phyloP scores from a whole-genome alignment of 1,140 invertebrate genomes.

The Campoletis sonorensis region DNA sequence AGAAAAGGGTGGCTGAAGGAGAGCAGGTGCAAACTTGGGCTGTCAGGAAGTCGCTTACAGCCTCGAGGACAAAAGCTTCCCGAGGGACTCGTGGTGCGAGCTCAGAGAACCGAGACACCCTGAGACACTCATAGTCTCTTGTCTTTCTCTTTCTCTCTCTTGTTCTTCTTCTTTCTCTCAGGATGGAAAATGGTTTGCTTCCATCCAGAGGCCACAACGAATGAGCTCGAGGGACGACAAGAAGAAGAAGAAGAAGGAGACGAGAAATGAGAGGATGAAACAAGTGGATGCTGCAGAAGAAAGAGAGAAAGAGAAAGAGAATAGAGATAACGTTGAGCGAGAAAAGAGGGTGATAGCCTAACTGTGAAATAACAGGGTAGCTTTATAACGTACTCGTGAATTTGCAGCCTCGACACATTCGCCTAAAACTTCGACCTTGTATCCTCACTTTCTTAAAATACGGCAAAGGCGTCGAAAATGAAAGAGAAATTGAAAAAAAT shows the following conservation, averaged over 20 bases:
- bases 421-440: conserved; percentile 59
- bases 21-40: conserved; percentile 76
- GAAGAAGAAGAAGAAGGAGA: conserved; percentile 49
- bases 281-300: conserved; percentile 54
- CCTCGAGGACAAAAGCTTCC: conserved; percentile 75
- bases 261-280: conserved; percentile 53
- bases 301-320: conserved; percentile 56
- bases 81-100: conserved; percentile 70
- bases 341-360: conserved; percentile 63
- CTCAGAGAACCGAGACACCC: conserved; percentile 47
- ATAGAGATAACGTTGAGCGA: conserved; percentile 57
- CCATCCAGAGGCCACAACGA: background rate
- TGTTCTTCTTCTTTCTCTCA: background rate
- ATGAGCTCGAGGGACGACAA: conserved; percentile 35
- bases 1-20: conserved; percentile 57
- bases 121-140: conserved; percentile 11
- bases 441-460: conserved; percentile 68
- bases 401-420: conserved; percentile 51
- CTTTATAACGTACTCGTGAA: conserved; percentile 55
- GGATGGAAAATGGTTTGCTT: conserved; percentile 35
- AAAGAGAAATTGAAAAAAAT: background rate
- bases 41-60: conserved; percentile 77
- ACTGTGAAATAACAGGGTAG: conserved; percentile 76
- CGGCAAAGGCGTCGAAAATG: conserved; percentile 49
- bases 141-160: background rate